These are phyloP conservation scores for Epicauta chinensis DNA, from an alignment of 1,140 invertebrate genomes.

Conservation along the genomic window DNA sequence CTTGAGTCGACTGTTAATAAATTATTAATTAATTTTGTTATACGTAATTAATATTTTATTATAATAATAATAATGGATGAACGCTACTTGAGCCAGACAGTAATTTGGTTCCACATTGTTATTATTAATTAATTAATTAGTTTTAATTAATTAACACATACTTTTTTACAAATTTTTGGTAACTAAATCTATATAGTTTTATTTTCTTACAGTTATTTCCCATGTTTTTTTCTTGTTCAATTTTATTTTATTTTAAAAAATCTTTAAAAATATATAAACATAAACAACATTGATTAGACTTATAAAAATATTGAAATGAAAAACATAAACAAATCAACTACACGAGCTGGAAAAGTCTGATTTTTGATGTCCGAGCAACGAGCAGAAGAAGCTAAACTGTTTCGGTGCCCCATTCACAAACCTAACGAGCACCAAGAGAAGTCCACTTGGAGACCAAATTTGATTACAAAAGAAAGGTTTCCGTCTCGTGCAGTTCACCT, in stretches of 20 bases:
- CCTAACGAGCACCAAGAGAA: too few species aligned
- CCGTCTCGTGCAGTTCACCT: too few species aligned
- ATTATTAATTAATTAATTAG: not conserved
- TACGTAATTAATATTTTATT: constrained; percentile 7
- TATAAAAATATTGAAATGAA: too few species aligned
- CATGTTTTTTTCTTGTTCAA: constrained; percentile 9
- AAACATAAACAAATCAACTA: not conserved
- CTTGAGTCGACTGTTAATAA: constrained; percentile 9
- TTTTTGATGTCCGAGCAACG: too few species aligned
- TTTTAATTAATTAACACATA: constrained; percentile 18
- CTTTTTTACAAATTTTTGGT: constrained; percentile 20
- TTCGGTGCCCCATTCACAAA: too few species aligned
- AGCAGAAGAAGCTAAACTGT: too few species aligned
- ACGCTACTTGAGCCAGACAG: constrained; percentile 22
- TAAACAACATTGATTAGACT: constrained; percentile 25
- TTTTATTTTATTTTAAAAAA: too few species aligned
- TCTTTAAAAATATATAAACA: constrained; percentile 26
- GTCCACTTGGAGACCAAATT: too few species aligned
- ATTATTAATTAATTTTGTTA: too few species aligned
- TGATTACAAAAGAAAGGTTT: too few species aligned
- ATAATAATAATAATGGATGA: constrained; percentile 11
- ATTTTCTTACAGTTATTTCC: constrained; percentile 16
- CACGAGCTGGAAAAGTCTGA: not conserved
- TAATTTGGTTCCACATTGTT: constrained; percentile 21
- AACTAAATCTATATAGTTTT: constrained; percentile 17